A percentile compares a stretch with the other conserved stretches of the same genome.
These are phyloP conservation scores for Hoplodrina ambigua DNA, from an alignment of 2,888 invertebrate genomes.

Conservation along the genomic window DNA sequence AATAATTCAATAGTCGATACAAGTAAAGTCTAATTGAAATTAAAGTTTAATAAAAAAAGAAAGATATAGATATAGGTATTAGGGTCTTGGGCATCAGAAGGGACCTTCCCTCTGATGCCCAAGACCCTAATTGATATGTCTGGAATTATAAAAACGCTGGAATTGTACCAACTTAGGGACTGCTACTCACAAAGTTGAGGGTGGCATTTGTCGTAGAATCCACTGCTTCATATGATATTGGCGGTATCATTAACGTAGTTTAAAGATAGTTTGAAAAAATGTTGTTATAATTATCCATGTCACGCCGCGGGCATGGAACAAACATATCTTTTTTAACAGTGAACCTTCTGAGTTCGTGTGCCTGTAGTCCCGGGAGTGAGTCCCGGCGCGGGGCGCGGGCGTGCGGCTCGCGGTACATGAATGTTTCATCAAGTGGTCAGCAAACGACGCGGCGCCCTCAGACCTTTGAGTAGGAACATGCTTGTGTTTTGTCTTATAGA, in stretches of 20 bases:
- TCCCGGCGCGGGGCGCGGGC: neutral
- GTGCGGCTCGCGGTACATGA: constrained; percentile 18
- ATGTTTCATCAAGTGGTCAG: constrained; percentile 43
- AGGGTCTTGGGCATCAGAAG: too few relatives aligned
- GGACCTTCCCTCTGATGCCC: neutral
- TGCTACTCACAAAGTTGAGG: too few relatives aligned
- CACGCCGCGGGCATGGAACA: too few relatives aligned
- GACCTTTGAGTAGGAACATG: neutral
- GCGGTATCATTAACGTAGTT: too few relatives aligned
- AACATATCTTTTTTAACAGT: neutral
- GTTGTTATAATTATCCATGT: too few relatives aligned
- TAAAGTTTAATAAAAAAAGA: constrained; percentile 15
- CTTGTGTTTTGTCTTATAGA: neutral
- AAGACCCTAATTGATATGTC: neutral
- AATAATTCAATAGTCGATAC: neutral
- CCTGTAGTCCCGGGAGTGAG: neutral
- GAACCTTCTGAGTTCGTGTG: neutral
- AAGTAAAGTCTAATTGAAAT: too few relatives aligned
- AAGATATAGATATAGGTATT: too few relatives aligned
- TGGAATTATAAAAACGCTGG: neutral
- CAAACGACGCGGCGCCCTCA: constrained; percentile 14
- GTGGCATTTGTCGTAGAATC: too few relatives aligned
- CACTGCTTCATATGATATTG: too few relatives aligned
- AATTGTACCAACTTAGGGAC: too few relatives aligned
- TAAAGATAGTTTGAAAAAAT: too few relatives aligned